Percentiles rank a stretch among this genome's conserved stretches.
These are phyloP conservation scores for Chamaedrilus cognettii DNA, from an alignment of 2,888 invertebrate genomes.

Conservation along the genomic window DNA sequence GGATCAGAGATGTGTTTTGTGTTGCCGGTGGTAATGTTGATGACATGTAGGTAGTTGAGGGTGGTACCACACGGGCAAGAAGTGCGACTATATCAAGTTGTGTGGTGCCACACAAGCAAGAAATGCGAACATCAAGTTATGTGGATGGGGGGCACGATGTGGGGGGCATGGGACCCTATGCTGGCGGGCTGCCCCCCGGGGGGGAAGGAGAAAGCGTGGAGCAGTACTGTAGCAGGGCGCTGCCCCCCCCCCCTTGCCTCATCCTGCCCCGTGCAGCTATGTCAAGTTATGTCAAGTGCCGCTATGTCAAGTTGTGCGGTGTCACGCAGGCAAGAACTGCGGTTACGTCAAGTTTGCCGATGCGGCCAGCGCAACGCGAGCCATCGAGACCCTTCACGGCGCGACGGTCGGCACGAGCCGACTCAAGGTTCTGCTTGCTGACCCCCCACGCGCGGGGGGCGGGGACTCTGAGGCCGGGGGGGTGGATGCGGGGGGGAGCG, in stretches of 20 bases:
- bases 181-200: slow-evolving; percentile 8
- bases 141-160: slow-evolving; percentile 55
- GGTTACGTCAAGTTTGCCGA: slow-evolving; percentile 88
- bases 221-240: slow-evolving; percentile 66
- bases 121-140: slow-evolving; percentile 73
- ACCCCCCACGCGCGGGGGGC: slow-evolving; percentile 9
- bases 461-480: background rate
- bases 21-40: no score
- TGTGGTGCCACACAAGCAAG: slow-evolving; percentile 75
- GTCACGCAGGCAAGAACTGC: slow-evolving; percentile 70
- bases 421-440: slow-evolving; percentile 80
- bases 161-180: background rate
- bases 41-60: no score
- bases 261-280: slow-evolving; percentile 61
- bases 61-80: slow-evolving; percentile 65
- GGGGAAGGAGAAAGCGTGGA: slow-evolving; percentile 32
- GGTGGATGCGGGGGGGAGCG: background rate
- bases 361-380: slow-evolving; percentile 74
- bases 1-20: no score
- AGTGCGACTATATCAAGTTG: slow-evolving; percentile 91
- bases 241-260: slow-evolving; percentile 73
- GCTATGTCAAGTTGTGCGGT: slow-evolving; percentile 89
- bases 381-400: slow-evolving; percentile 77
- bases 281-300: no score
- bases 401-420: slow-evolving; percentile 85